Evolutionary conservation across 2,797 vertebrate species (phyloP).

Genomic region (Notolepis coatsorum): DNA sequence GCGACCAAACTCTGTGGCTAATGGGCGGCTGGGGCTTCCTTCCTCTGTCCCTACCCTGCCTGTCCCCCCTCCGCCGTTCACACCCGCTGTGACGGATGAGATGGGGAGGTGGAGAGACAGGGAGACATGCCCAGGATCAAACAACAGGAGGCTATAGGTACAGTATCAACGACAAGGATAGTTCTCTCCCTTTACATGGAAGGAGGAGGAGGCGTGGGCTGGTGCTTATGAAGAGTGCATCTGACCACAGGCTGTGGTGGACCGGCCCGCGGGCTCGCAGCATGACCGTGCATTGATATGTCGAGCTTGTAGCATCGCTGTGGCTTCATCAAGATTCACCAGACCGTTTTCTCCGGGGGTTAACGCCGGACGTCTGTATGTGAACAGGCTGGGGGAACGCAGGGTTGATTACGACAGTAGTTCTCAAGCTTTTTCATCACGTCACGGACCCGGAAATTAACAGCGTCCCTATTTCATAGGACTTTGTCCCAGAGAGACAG

Average conservation of each 20-base stretch:
- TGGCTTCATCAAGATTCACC: conserved; percentile 70
- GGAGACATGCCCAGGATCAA: conserved; percentile 75
- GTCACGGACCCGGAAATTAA: neutral
- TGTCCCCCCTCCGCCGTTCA: conserved; percentile 76
- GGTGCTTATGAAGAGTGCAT: conserved; percentile 43
- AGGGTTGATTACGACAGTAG: conserved; percentile 30
- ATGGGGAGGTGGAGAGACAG: conserved; percentile 63
- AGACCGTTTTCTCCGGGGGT: conserved; percentile 60
- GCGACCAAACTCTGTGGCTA: conserved; percentile 97
- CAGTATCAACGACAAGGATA: conserved; percentile 64
- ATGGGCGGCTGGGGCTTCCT: conserved; percentile 62
- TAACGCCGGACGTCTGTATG: conserved; percentile 64
- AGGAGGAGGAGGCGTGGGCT: conserved; percentile 37
- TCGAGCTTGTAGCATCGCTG: conserved; percentile 44
- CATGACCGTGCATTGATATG: conserved; percentile 63
- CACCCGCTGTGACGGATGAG: conserved; percentile 83
- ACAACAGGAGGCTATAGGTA: conserved; percentile 62
- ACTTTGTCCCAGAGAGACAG: neutral
- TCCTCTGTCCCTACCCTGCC: conserved; percentile 60
- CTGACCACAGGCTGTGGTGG: conserved; percentile 49
- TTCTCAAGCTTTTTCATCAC: neutral
- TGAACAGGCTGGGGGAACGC: conserved; percentile 42
- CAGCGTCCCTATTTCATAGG: neutral
- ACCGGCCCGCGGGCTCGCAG: conserved; percentile 43
- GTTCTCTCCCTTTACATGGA: conserved; percentile 30